phyloP scores from a whole-genome alignment of 1,140 invertebrate species.

The Euglossa dilemma region DNA sequence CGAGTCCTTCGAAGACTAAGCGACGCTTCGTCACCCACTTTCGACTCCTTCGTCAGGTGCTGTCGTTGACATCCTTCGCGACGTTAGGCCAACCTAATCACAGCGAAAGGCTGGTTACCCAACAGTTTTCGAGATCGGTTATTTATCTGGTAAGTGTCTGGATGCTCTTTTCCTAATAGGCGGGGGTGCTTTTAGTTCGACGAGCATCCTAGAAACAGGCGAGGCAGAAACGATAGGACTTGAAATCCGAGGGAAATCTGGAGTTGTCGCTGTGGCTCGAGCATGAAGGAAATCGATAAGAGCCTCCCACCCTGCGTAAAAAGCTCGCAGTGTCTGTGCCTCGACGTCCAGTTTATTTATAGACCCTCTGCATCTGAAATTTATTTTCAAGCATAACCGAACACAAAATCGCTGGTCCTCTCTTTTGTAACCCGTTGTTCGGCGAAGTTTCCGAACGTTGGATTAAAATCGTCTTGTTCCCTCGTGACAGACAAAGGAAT shows the following conservation, averaged over 20 bases:
- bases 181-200: background rate
- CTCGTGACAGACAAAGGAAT: no score
- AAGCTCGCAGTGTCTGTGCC: constrained; percentile 34
- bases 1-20: no score
- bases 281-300: constrained; percentile 57
- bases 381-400: constrained; percentile 39
- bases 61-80: no score
- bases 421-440: background rate
- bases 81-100: no score
- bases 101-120: background rate
- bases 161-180: background rate
- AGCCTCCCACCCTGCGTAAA: constrained; percentile 38
- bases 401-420: background rate
- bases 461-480: no score
- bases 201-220: constrained; percentile 26
- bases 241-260: constrained; percentile 37
- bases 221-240: constrained; percentile 35
- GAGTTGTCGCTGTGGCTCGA: constrained; percentile 25
- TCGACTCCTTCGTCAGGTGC: no score
- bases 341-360: constrained; percentile 55
- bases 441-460: no score
- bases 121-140: background rate
- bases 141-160: background rate
- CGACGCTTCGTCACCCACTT: no score
- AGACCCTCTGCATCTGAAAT: constrained; percentile 21